These are phyloP conservation scores for Platycheirus rosarum DNA, from an alignment of 2,888 invertebrate species.

Conservation along the genomic window DNA sequence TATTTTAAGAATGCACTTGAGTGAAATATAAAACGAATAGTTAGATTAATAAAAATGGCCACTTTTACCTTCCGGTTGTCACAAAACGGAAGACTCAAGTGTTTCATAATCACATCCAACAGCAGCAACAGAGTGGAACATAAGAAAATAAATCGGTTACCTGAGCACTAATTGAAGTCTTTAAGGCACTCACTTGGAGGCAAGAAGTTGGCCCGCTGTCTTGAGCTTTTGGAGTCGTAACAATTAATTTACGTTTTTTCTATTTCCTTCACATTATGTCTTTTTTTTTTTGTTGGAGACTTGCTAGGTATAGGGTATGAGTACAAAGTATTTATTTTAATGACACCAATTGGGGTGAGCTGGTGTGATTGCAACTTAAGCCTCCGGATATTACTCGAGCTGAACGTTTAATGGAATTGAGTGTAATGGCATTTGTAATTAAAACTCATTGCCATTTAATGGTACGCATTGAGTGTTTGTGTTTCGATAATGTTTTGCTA, in stretches of 20 bases:
- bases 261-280: slow-evolving; percentile 49
- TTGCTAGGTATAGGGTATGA: slow-evolving; percentile 18
- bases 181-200: neutral
- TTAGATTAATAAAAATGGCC: neutral
- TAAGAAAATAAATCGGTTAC: slow-evolving; percentile 28
- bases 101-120: slow-evolving; percentile 37
- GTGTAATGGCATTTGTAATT: slow-evolving; percentile 57
- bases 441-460: slow-evolving; percentile 30
- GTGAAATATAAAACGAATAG: slow-evolving; percentile 28
- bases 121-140: slow-evolving; percentile 18
- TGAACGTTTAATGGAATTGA: slow-evolving; percentile 45
- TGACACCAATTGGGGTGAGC: slow-evolving; percentile 34
- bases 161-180: slow-evolving; percentile 31
- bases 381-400: slow-evolving; percentile 60
- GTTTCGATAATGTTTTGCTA: neutral
- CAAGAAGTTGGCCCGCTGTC: slow-evolving; percentile 25
- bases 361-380: slow-evolving; percentile 30
- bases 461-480: neutral
- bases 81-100: slow-evolving; percentile 34
- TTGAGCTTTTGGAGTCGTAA: slow-evolving; percentile 44
- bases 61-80: slow-evolving; percentile 54
- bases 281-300: slow-evolving; percentile 5
- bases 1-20: neutral
- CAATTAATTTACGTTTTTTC: slow-evolving; percentile 53
- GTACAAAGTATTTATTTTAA: slow-evolving; percentile 46